phyloP scores from a whole-genome alignment of 2,888 invertebrate species.

The Helleia helle region DNA sequence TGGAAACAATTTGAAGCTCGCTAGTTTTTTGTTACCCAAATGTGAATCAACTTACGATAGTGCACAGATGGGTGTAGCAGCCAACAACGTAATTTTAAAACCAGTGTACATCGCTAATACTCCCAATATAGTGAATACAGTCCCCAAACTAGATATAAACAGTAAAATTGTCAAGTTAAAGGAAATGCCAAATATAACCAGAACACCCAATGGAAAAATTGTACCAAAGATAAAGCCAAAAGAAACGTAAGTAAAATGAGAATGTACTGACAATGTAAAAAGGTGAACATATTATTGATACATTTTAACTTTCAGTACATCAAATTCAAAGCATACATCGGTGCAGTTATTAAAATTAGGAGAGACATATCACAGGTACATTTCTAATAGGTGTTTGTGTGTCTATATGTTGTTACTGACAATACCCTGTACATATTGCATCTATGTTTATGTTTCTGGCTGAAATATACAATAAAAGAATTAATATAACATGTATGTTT shows the following conservation, averaged over 20 bases:
- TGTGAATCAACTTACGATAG: conserved; percentile 27
- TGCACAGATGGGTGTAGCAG: conserved; percentile 24
- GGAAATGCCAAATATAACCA: conserved; percentile 35
- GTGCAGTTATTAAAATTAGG: conserved; percentile 60
- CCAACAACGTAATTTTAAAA: conserved; percentile 34
- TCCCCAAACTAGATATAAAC: conserved; percentile 48
- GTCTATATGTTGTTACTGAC: too few relatives aligned
- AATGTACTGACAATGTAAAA: neutral
- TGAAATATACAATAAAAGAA: too few relatives aligned
- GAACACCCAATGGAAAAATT: conserved; percentile 32
- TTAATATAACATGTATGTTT: too few relatives aligned
- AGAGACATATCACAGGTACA: conserved; percentile 62
- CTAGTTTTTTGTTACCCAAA: conserved; percentile 55
- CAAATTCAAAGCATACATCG: conserved; percentile 43
- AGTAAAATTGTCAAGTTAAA: conserved; percentile 56
- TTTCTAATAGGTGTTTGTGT: conserved; percentile 1
- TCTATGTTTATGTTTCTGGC: too few relatives aligned
- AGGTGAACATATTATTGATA: conserved; percentile 5
- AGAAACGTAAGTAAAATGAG: conserved; percentile 44
- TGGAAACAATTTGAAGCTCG: conserved; percentile 55
- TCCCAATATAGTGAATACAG: conserved; percentile 24
- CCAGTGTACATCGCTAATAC: conserved; percentile 33
- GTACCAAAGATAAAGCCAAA: conserved; percentile 62
- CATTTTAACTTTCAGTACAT: conserved; percentile 29
- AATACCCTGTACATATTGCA: too few relatives aligned